A percentile compares a stretch with the other conserved stretches of the same genome.
Conservation (phyloP, 2,113 vertebrate species). For the Carassius carassius region DNA sequence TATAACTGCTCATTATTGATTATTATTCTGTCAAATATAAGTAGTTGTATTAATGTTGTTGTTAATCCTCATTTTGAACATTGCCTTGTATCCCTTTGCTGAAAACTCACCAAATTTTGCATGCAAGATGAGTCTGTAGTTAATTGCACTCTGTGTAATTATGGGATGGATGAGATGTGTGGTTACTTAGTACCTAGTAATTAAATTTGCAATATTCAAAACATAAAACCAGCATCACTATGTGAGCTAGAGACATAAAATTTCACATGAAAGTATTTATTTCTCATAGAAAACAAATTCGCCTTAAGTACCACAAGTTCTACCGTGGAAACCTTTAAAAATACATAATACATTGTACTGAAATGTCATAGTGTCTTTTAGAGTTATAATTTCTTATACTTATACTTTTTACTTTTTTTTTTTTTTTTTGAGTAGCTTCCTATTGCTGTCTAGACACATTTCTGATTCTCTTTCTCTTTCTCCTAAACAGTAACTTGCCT, state of each 20-base stretch:
- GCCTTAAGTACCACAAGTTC: neutral
- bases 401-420: neutral
- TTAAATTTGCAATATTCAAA: neutral
- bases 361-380: neutral
- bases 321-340: neutral
- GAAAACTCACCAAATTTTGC: neutral
- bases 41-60: neutral
- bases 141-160: neutral
- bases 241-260: neutral
- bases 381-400: neutral
- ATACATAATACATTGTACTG: too few relatives aligned
- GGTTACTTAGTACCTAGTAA: neutral
- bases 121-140: neutral
- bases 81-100: neutral
- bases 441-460: neutral
- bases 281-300: neutral
- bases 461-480: neutral
- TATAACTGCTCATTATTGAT: constrained; percentile 35
- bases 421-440: neutral
- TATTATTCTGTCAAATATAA: neutral
- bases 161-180: neutral
- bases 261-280: neutral
- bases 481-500: constrained; percentile 41
- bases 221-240: neutral
- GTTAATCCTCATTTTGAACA: neutral